Percentiles rank a stretch among this genome's conserved stretches.
Evolutionary conservation across 2,797 vertebrate genomes (phyloP).

Genomic region (Anguilla megastoma): DNA sequence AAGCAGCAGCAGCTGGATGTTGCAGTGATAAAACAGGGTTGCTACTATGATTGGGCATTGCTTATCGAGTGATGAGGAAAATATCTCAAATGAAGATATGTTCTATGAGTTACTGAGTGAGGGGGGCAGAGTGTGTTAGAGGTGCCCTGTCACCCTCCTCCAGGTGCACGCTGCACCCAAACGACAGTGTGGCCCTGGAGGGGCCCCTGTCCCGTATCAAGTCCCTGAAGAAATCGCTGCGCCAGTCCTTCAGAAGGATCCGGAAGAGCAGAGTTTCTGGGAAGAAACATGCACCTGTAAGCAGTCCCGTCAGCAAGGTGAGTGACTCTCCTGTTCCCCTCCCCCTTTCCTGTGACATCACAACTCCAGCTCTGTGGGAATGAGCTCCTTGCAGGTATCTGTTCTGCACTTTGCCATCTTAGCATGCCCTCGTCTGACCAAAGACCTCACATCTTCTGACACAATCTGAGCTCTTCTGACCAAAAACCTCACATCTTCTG

Average conservation of each 20-base stretch:
- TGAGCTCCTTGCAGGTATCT: too few species aligned
- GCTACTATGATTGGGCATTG: not conserved
- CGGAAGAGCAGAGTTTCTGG: constrained; percentile 95
- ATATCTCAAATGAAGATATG: too few species aligned
- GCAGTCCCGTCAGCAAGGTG: constrained; percentile 87
- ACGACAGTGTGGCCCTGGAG: constrained; percentile 95
- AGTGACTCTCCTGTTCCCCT: not conserved
- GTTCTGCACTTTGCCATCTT: too few species aligned
- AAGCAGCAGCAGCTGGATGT: not conserved
- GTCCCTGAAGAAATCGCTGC: constrained; percentile 92
- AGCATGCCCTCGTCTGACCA: too few species aligned
- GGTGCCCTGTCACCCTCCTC: not conserved
- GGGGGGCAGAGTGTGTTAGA: not conserved
- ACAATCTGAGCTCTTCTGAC: too few species aligned
- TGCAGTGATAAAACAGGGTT: not conserved
- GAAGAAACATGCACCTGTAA: constrained; percentile 80
- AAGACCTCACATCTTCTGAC: too few species aligned
- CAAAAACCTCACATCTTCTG: too few species aligned
- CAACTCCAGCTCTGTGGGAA: too few species aligned
- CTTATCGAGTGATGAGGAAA: not conserved
- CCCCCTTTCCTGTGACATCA: not conserved
- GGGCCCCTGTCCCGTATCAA: constrained; percentile 94
- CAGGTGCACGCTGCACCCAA: constrained; percentile 95
- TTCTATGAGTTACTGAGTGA: too few species aligned
- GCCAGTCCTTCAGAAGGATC: constrained; percentile 95